Base-by-base conservation (phyloP, 2,113 vertebrate genomes). In the Rostratula benghalensis region DNA sequence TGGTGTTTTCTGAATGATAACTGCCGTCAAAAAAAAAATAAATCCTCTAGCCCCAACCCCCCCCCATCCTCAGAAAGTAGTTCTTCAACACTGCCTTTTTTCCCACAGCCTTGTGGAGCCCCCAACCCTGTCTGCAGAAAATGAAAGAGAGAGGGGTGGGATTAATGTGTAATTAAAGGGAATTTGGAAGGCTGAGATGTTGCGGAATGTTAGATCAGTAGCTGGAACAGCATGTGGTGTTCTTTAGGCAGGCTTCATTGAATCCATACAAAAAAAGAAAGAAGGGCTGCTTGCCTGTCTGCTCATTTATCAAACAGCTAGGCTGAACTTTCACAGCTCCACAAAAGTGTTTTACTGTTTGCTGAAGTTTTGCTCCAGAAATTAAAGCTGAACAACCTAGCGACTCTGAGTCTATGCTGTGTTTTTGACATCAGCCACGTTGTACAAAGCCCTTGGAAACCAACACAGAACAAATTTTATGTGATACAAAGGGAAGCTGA, bases 131-230 rank as follows among this genome's bases (percentile, higher is more conserved):
- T 99, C 98, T 98, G 98, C 98, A 98, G 98, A 98, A 98, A 98
- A 99, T 99, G 99, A 99, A 99, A 99, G 97, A 98, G 98, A 98
- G 98, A 98, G 99, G 99, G 99, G 99, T 98, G 98, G 99, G 99
- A 99, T 99, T 99, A 99, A 98, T 98, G 98, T 99, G 99, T 99
- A 99, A 99, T 99, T 99, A 99, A 99, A 99, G 98, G 98, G 99
- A 99, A 98, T 99, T 99, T 99, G 99, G 99, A 99, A 99, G 99
- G 98, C 98, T 98, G 98, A 99, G 99, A 98, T 99, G 99, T 99
- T 99, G 98, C 98, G 99, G 99, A 99, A 99, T 99, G 99, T 99
- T 99, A 99, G 99, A 99, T 99, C 99, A 99, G 99, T 99, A 98
- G 99, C 99, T 98, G 97, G 98, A 99, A 98, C 99, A 99, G 99